Percentiles rank a stretch among this genome's conserved stretches.
Conservation (phyloP, 1,140 invertebrate species). For the Ericerus pela region DNA sequence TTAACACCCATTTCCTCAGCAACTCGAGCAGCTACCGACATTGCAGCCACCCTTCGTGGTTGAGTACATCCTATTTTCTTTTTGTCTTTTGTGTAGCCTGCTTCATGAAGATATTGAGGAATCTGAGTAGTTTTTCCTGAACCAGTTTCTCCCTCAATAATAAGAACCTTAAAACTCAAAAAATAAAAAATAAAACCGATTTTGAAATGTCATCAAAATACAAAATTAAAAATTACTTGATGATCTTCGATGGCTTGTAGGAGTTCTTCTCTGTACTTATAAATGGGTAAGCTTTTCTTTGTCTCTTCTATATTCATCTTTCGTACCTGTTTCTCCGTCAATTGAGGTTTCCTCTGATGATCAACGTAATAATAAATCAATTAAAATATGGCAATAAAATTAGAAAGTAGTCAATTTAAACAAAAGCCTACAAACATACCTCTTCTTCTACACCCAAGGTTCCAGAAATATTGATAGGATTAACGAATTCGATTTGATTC, state of each 20-base stretch:
- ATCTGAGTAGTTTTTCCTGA: constrained; percentile 98
- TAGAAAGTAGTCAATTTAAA: constrained; percentile 14
- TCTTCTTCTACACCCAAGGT: constrained; percentile 44
- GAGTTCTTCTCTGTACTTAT: constrained; percentile 76
- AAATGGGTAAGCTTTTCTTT: constrained; percentile 84
- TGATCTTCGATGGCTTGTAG: constrained; percentile 75
- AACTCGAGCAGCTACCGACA: constrained; percentile 59
- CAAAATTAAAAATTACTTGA: constrained; percentile 43
- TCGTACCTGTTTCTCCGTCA: constrained; percentile 55
- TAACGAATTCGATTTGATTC: constrained; percentile 95
- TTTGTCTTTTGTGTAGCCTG: constrained; percentile 66
- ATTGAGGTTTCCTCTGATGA: constrained; percentile 34
- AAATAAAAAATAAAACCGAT: background rate
- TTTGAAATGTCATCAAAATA: background rate
- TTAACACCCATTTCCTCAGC: constrained; percentile 55
- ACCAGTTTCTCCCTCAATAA: constrained; percentile 96
- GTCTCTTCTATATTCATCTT: constrained; percentile 81
- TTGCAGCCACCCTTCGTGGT: constrained; percentile 60
- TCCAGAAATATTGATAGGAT: constrained; percentile 81
- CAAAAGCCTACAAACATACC: constrained; percentile 20
- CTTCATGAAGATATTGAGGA: constrained; percentile 90
- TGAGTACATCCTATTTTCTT: constrained; percentile 55
- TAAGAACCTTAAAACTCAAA: constrained; percentile 44
- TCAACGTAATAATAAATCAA: constrained; percentile 13
- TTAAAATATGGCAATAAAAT: constrained; percentile 3